Conservation (phyloP, 2,888 invertebrate species). For the Sinotaia quadrata region DNA sequence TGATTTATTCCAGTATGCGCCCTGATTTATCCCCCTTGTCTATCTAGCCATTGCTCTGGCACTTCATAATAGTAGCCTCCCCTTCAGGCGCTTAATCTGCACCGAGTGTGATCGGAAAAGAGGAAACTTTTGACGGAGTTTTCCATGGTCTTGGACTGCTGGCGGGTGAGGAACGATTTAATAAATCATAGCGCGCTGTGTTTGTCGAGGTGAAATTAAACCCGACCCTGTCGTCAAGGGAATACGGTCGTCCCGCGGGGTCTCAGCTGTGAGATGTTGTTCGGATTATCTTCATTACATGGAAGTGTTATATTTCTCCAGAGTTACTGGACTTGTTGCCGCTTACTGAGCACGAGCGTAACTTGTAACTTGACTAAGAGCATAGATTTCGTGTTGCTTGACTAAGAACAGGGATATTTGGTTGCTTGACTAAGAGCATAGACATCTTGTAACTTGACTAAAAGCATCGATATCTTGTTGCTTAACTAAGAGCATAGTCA, state of each 20-base stretch:
- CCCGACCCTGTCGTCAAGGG: conserved; percentile 17
- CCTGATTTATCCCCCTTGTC: background rate
- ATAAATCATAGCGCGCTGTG: conserved; percentile 23
- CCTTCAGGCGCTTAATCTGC: conserved; percentile 16
- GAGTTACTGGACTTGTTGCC: too few species aligned
- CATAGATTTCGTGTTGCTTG: too few species aligned
- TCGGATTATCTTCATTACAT: background rate
- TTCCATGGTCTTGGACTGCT: background rate
- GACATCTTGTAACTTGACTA: too few species aligned
- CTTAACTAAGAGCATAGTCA: too few species aligned
- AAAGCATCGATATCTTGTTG: too few species aligned
- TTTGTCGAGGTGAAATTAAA: conserved; percentile 30
- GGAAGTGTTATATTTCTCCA: background rate
- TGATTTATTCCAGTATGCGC: conserved; percentile 2
- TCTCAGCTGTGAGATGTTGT: too few species aligned
- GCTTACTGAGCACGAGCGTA: too few species aligned
- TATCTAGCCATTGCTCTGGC: background rate
- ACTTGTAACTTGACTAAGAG: too few species aligned
- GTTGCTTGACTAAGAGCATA: too few species aligned
- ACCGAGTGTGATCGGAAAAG: conserved; percentile 13
- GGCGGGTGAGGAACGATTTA: conserved; percentile 13
- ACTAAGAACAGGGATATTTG: too few species aligned
- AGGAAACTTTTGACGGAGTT: conserved; percentile 14
- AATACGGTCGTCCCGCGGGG: too few species aligned
- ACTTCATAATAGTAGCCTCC: conserved; percentile 13